Percentiles rank a stretch among this genome's conserved stretches.
Evolutionary conservation across 2,888 invertebrate genomes (phyloP).

Genomic region (Drosophila mercatorum): DNA sequence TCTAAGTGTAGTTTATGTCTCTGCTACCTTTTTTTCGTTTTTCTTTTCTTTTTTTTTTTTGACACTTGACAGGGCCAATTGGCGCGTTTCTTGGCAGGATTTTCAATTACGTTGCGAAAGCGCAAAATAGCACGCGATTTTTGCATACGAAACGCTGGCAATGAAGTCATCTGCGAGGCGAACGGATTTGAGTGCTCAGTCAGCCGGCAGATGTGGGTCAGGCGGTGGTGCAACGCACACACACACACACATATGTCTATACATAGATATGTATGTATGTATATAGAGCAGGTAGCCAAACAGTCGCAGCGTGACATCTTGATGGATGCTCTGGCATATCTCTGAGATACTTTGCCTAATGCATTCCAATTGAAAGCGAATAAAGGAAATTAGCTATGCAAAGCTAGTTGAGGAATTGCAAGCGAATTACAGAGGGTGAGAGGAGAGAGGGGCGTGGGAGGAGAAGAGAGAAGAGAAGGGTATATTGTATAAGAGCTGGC

Average conservation of each 20-base stretch:
- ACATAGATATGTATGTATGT: neutral
- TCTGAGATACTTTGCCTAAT: constrained; percentile 9
- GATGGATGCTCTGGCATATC: neutral
- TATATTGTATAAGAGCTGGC: neutral
- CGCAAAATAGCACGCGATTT: constrained; percentile 36
- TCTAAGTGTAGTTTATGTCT: constrained; percentile 19
- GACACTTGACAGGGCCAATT: constrained; percentile 62
- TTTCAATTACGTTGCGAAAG: constrained; percentile 56
- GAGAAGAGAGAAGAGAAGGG: neutral
- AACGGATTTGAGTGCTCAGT: constrained; percentile 10
- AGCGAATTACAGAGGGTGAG: neutral
- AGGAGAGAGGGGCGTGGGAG: neutral
- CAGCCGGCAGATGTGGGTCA: constrained; percentile 28
- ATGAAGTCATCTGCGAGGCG: constrained; percentile 33
- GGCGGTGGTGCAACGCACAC: neutral
- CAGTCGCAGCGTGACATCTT: constrained; percentile 9
- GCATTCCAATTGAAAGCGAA: constrained; percentile 6
- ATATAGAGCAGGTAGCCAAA: neutral
- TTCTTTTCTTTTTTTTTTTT: constrained; percentile 37
- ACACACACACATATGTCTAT: neutral
- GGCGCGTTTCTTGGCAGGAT: constrained; percentile 46
- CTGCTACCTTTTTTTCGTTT: constrained; percentile 35
- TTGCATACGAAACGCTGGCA: constrained; percentile 27
- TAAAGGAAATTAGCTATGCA: constrained; percentile 17
- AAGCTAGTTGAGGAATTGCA: neutral